A percentile compares a stretch with the other conserved stretches of the same genome.
phyloP scores from a whole-genome alignment of 2,113 vertebrate genomes.

The Zosterops borbonicus region DNA sequence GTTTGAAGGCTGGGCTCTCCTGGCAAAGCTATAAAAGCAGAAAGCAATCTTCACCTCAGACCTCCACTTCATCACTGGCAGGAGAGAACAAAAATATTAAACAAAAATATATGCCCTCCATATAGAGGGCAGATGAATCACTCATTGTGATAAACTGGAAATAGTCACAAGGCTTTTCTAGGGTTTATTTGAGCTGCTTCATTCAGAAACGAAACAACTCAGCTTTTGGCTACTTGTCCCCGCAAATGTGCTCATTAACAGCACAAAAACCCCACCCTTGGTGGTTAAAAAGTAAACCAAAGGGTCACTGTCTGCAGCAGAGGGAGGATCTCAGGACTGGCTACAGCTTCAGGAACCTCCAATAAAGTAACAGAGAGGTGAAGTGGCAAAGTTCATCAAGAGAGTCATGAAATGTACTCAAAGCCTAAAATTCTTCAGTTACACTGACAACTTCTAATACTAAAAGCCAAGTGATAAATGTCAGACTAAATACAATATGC shows the following conservation, averaged over 20 bases:
- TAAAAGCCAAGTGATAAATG: background rate
- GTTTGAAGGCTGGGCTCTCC: constrained; percentile 23
- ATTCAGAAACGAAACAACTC: background rate
- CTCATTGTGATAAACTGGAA: background rate
- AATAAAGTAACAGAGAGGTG: background rate
- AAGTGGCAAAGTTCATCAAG: background rate
- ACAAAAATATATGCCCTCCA: background rate
- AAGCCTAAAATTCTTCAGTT: background rate
- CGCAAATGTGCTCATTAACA: background rate
- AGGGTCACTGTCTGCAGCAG: background rate
- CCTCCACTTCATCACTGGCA: constrained; percentile 10
- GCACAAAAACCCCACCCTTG: background rate
- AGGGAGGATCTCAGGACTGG: background rate
- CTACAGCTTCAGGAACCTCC: background rate
- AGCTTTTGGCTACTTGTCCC: background rate
- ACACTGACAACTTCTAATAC: background rate
- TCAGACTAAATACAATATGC: background rate
- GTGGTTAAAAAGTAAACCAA: background rate
- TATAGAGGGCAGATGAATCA: background rate
- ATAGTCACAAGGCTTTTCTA: background rate
- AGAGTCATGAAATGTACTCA: background rate
- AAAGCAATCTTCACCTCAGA: constrained; percentile 27
- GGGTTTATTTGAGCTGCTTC: background rate
- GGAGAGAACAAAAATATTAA: background rate
- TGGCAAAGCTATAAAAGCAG: constrained; percentile 44